A percentile compares a stretch with the other conserved stretches of the same genome.
Evolutionary conservation across 2,113 vertebrate genomes (phyloP).

Genomic region (Sorex araneus): DNA sequence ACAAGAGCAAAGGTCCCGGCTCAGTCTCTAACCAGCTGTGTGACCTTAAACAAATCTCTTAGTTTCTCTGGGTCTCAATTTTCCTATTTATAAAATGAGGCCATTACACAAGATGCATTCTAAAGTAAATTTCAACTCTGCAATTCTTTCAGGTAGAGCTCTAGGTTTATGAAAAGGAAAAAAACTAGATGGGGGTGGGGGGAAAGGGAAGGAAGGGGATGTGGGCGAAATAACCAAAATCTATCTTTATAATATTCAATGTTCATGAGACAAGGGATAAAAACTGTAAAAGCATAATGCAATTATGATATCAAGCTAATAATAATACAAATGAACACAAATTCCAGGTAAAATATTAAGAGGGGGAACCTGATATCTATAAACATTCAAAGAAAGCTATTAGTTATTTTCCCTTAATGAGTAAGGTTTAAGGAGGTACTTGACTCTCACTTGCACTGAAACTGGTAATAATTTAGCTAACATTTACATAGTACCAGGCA

Average conservation of each 20-base stretch:
- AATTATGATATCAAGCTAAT: constrained; percentile 48
- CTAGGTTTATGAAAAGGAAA: constrained; percentile 56
- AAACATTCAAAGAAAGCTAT: neutral
- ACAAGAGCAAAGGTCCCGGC: constrained; percentile 62
- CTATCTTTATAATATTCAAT: constrained; percentile 18
- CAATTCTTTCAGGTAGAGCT: constrained; percentile 31
- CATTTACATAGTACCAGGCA: constrained; percentile 7
- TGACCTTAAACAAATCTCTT: constrained; percentile 65
- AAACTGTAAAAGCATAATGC: constrained; percentile 10
- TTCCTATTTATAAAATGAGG: constrained; percentile 55
- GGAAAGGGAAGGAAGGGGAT: too few relatives aligned
- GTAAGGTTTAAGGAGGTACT: constrained; percentile 31
- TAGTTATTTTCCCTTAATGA: constrained; percentile 45
- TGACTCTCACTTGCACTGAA: constrained; percentile 22
- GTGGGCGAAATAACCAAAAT: constrained; percentile 32
- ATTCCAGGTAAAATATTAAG: too few relatives aligned
- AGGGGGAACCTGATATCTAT: neutral
- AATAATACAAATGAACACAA: constrained; percentile 13
- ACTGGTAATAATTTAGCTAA: constrained; percentile 37
- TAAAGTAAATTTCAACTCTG: constrained; percentile 36
- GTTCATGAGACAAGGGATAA: neutral
- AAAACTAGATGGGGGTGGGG: neutral
- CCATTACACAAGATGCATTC: constrained; percentile 47
- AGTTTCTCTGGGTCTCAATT: constrained; percentile 63
- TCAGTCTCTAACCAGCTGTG: constrained; percentile 39